These are phyloP conservation scores for Leuctra nigra DNA, from an alignment of 2,888 invertebrate genomes.

Conservation along the genomic window DNA sequence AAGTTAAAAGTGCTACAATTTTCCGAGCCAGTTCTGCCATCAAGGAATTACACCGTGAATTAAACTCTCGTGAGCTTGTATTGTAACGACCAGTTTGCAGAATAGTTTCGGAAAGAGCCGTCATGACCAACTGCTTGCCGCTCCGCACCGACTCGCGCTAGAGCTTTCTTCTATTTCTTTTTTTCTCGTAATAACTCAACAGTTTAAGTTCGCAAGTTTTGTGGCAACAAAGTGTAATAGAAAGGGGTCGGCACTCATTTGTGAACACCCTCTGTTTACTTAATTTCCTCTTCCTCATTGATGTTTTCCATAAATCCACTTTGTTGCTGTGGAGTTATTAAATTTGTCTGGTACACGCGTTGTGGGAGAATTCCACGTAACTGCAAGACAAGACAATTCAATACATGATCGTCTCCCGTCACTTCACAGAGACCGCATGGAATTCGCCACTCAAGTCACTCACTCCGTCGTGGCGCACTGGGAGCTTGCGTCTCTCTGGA, in stretches of 20 bases:
- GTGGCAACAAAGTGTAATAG: not conserved
- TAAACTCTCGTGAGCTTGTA: not conserved
- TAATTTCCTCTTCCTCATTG: too few species aligned
- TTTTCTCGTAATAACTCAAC: not conserved
- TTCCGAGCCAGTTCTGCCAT: slow-evolving; percentile 4
- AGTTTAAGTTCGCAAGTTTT: not conserved
- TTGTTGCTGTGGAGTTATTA: too few species aligned
- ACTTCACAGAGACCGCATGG: too few species aligned
- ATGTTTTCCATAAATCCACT: too few species aligned
- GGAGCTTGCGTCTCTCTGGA: too few species aligned
- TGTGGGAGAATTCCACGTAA: too few species aligned
- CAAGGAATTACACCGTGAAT: slow-evolving; percentile 8
- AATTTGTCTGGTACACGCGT: too few species aligned
- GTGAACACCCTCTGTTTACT: not conserved
- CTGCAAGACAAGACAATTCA: too few species aligned
- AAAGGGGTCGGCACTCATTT: not conserved
- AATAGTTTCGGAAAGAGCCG: not conserved
- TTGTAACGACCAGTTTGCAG: not conserved
- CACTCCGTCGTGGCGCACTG: too few species aligned
- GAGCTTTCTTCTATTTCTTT: not conserved
- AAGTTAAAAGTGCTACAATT: slow-evolving; percentile 2
- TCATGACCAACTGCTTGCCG: not conserved
- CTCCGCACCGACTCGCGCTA: too few species aligned
- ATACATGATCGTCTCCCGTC: too few species aligned
- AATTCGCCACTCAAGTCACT: too few species aligned